Base-by-base conservation (phyloP, 2,113 vertebrate species). In the Melanotaenia duboulayi region DNA sequence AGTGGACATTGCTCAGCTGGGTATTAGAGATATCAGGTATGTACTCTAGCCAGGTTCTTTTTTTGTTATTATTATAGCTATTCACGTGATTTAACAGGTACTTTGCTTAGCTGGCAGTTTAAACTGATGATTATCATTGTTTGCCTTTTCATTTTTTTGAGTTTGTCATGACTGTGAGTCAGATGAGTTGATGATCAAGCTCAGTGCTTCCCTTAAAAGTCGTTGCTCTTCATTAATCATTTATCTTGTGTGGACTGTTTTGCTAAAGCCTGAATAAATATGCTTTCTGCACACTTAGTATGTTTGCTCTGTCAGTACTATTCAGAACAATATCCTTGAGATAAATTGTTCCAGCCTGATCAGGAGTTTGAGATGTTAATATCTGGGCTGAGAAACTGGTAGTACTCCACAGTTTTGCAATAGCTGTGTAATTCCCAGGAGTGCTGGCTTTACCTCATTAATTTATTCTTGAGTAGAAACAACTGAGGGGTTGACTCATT, bases 311-410 rank as follows among this genome's bases (percentile, higher is more conserved):
- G 44, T 76, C 51, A 40, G 65, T 44, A 51, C 16, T 52, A 70
- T 69, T 60, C 66, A 61, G 50, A 39, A 49, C 49, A 76, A 49
- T 44, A 32, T 85, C 42, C 44, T 60, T n/a, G 11, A 46, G 69
- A 69, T 60, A 71, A 54, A 71, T 61, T 58, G 14, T 25, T 25
- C 16, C 7, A 0, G 65, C 13, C 23, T 66, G 42, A 48, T 10
- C 3, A 20, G 74, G 68, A 71, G 56, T 24, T 44, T 48, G 50
- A 51, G 7, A 24, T 51, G 23, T 16, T 81, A 64, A 12, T 48
- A 73, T 91, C 88, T 91, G 85, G 77, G 77, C 78, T 82, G 35
- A 72, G 50, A 76, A 64, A 83, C 86, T 83, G 65, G 69, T 65
- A 65, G 52, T 2, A 42, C 9, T 46, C 32, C 17, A n/a, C 28